These are phyloP conservation scores for Sanderia malayensis DNA, from an alignment of 30 jellyfish, hydroid and myxozoan species.

Conservation along the genomic window DNA sequence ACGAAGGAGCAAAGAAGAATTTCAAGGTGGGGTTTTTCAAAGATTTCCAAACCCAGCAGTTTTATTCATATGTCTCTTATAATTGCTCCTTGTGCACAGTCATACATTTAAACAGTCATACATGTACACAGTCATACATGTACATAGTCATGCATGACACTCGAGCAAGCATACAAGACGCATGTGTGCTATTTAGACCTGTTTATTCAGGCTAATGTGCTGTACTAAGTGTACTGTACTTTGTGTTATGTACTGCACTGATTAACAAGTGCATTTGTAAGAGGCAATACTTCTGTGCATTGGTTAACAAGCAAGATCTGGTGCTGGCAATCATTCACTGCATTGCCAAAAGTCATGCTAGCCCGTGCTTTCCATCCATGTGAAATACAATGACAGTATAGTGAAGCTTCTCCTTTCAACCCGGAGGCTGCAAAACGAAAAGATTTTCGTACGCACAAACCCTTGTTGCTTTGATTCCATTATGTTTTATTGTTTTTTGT, in stretches of 20 bases:
- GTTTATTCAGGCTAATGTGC: too few species aligned
- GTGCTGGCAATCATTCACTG: too few species aligned
- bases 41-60: not conserved
- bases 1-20: conserved; percentile 30
- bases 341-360: too few species aligned
- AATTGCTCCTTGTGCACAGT: not conserved
- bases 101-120: not conserved
- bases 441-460: not conserved
- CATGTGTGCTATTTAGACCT: not conserved
- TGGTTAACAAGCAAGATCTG: too few species aligned
- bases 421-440: not conserved
- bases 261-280: too few species aligned
- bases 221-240: too few species aligned
- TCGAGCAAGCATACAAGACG: not conserved
- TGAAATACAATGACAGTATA: too few species aligned
- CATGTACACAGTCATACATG: not conserved
- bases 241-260: too few species aligned
- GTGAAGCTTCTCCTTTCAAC: too few species aligned
- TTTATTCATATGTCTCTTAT: not conserved
- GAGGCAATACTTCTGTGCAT: too few species aligned
- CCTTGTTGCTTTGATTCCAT: not conserved
- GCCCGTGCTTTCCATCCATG: too few species aligned
- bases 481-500: too few species aligned
- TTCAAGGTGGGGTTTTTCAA: conserved; percentile 15
- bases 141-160: not conserved